Conservation (phyloP, 2,888 invertebrate species). For the Eupithecia inturbata region DNA sequence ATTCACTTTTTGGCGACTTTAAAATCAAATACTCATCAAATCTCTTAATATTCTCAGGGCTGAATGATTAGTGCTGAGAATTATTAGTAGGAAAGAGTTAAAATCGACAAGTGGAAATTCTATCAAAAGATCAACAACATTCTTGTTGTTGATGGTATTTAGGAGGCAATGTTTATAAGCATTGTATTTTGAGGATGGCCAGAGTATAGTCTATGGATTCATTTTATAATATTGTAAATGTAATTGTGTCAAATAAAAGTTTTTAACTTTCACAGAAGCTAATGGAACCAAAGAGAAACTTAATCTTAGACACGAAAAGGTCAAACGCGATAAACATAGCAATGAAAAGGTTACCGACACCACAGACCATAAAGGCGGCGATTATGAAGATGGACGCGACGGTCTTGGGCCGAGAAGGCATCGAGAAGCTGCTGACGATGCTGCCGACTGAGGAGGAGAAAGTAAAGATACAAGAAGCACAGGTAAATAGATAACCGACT, state of each 20-base stretch:
- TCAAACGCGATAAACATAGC: constrained; percentile 99
- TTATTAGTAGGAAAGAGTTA: background rate
- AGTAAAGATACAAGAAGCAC: constrained; percentile 97
- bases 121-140: background rate
- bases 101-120: background rate
- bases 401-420: constrained; percentile 98
- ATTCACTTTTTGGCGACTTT: too few species aligned
- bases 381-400: constrained; percentile 99
- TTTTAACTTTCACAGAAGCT: constrained; percentile 62
- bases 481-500: constrained; percentile 73
- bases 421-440: constrained; percentile 99
- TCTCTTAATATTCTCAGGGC: too few species aligned
- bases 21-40: too few species aligned
- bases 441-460: constrained; percentile 98
- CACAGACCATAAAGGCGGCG: constrained; percentile 99
- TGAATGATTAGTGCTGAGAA: too few species aligned
- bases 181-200: too few species aligned
- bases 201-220: too few species aligned
- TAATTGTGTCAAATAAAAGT: background rate
- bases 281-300: constrained; percentile 78
- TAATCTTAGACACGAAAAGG: constrained; percentile 97
- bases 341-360: constrained; percentile 99
- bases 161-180: too few species aligned
- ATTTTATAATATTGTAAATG: too few species aligned
- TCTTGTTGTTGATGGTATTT: too few species aligned